Percentiles rank a stretch among this genome's conserved stretches.
These are phyloP conservation scores for Polyploca ridens DNA, from an alignment of 2,888 invertebrate species.

Conservation along the genomic window DNA sequence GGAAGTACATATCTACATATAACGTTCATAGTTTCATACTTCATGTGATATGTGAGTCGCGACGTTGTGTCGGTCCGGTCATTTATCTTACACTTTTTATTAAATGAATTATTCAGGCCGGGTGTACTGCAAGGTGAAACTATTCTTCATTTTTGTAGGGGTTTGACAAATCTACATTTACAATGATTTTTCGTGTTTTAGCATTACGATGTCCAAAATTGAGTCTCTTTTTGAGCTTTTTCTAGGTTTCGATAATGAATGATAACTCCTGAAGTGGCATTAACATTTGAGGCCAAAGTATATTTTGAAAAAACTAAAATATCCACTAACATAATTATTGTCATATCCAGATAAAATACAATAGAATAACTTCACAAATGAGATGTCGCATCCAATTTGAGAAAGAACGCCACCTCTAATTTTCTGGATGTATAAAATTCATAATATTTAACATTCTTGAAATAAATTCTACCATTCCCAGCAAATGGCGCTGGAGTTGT, in stretches of 20 bases:
- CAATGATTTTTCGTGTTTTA: too few species aligned
- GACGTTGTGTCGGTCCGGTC: conserved; percentile 42
- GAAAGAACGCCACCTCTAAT: conserved; percentile 35
- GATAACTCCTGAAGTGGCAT: too few species aligned
- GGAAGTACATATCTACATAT: conserved; percentile 23
- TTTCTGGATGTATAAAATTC: conserved; percentile 32
- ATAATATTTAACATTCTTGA: conserved; percentile 53
- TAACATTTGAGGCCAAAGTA: too few species aligned
- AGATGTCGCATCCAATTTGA: conserved; percentile 39
- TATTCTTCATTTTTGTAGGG: conserved; percentile 1
- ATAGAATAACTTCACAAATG: conserved; percentile 21
- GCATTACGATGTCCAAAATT: too few species aligned
- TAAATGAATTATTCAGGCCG: conserved; percentile 45
- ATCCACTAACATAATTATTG: background rate
- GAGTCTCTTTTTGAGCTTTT: too few species aligned
- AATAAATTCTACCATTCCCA: conserved; percentile 50
- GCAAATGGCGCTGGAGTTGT: conserved; percentile 53
- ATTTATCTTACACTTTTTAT: conserved; percentile 51
- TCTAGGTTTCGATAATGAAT: too few species aligned
- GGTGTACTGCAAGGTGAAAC: background rate
- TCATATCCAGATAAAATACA: conserved; percentile 11
- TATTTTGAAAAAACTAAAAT: too few species aligned
- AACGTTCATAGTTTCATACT: conserved; percentile 19
- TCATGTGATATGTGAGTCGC: conserved; percentile 18
- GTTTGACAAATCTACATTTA: background rate